Conservation (phyloP, 2,113 vertebrate genomes). For the Poeciliopsis prolifica region DNA sequence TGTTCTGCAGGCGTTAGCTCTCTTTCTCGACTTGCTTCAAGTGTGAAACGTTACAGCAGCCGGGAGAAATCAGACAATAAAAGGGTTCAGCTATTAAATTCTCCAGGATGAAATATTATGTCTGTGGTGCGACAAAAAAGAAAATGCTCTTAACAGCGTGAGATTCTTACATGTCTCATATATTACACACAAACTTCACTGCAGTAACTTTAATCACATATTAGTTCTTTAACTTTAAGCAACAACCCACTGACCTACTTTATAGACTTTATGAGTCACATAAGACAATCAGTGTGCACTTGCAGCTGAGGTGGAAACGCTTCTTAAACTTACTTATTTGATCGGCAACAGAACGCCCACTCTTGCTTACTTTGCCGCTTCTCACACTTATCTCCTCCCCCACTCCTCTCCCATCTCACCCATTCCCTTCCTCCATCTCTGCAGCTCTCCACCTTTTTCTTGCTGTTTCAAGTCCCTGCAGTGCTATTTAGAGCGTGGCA, state of each 20-base stretch:
- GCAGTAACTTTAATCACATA: conserved; percentile 40
- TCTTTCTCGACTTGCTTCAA: not conserved
- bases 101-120: conserved; percentile 24
- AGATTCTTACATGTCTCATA: conserved; percentile 21
- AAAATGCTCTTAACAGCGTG: conserved; percentile 1
- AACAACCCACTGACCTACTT: conserved; percentile 73
- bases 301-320: conserved; percentile 62
- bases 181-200: conserved; percentile 35
- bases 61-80: not conserved
- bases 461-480: conserved; percentile 46
- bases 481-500: conserved; percentile 56
- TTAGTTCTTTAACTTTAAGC: conserved; percentile 60
- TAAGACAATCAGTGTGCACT: conserved; percentile 54
- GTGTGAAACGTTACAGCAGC: not conserved
- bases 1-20: not conserved
- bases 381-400: conserved; percentile 60
- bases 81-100: not conserved
- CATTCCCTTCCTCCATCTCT: conserved; percentile 26
- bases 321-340: conserved; percentile 57
- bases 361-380: conserved; percentile 67
- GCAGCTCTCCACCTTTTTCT: conserved; percentile 17
- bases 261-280: conserved; percentile 72
- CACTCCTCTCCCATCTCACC: conserved; percentile 56
- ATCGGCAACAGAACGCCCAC: conserved; percentile 65
- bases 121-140: conserved; percentile 3